phyloP scores from a whole-genome alignment of 2,797 vertebrate species.

The Ara ararauna region DNA sequence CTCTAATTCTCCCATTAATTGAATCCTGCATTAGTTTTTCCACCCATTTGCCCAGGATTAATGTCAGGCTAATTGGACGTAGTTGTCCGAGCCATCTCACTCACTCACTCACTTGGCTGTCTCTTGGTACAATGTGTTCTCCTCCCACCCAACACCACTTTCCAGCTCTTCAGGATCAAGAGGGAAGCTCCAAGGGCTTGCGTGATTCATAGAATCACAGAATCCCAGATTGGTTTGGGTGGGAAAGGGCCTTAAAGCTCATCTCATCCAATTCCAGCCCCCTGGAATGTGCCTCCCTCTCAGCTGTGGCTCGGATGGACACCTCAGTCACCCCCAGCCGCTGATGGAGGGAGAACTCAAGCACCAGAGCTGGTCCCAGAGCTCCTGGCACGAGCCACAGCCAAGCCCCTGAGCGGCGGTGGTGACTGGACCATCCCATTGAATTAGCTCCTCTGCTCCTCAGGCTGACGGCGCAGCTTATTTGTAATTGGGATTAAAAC shows the following conservation, averaged over 20 bases:
- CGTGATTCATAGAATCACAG: not conserved
- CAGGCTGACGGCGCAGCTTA: not conserved
- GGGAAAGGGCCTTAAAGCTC: not conserved
- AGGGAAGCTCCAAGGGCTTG: not conserved
- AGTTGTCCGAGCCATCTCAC: slow-evolving; percentile 4
- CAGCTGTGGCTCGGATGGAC: fast-evolving
- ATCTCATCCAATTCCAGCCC: not conserved
- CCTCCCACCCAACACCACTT: not conserved
- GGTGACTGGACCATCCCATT: fast-evolving
- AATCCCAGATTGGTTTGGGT: not conserved
- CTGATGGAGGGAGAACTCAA: fast-evolving
- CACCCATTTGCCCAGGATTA: slow-evolving; percentile 38
- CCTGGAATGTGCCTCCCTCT: not conserved
- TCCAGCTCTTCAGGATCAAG: not conserved
- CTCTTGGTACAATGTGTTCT: fast-evolving
- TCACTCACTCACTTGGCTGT: not conserved
- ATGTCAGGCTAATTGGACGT: slow-evolving; percentile 43
- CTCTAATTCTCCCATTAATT: slow-evolving; percentile 52
- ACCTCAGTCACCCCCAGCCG: fast-evolving
- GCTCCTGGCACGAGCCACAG: fast-evolving
- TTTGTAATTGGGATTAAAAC: not conserved
- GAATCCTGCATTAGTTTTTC: slow-evolving; percentile 20
- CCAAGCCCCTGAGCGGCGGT: not conserved
- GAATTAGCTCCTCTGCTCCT: not conserved
- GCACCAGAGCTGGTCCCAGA: not conserved